Conservation (phyloP, 2,888 invertebrate genomes). For the Heliconius aoede region DNA sequence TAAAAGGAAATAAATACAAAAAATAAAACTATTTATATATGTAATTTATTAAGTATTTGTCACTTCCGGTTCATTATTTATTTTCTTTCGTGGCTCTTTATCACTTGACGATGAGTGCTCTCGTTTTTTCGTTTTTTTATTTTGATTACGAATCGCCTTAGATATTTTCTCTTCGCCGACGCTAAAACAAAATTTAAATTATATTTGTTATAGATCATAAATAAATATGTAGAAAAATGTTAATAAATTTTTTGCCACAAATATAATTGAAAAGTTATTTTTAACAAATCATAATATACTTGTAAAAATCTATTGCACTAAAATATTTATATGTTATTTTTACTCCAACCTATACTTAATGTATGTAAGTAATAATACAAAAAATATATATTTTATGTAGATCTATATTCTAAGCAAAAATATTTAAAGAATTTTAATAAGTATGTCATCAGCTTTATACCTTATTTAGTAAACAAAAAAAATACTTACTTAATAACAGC, state of each 20-base stretch:
- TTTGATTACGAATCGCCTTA: conserved; percentile 87
- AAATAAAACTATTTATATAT: conserved; percentile 37
- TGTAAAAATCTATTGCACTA: too few species aligned
- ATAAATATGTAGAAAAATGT: too few species aligned
- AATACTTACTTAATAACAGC: conserved; percentile 88
- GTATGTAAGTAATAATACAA: too few species aligned
- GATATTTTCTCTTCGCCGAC: conserved; percentile 84
- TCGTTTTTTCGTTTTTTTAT: conserved; percentile 83
- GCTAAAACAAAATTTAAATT: conserved; percentile 64
- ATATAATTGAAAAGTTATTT: too few species aligned
- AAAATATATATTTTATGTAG: too few species aligned
- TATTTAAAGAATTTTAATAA: too few species aligned
- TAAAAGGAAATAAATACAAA: background rate
- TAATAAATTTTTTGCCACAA: too few species aligned
- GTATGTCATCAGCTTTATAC: too few species aligned
- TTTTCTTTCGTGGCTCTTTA: conserved; percentile 62
- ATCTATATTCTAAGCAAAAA: too few species aligned
- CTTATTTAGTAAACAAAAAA: conserved; percentile 46
- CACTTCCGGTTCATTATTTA: conserved; percentile 40
- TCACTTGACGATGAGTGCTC: conserved; percentile 61
- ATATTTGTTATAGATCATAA: background rate
- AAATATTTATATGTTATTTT: too few species aligned
- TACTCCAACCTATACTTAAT: too few species aligned
- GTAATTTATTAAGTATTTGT: conserved; percentile 11
- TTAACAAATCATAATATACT: too few species aligned